Base-by-base conservation (phyloP, 1,140 invertebrate genomes). In the Notospermus geniculatus region DNA sequence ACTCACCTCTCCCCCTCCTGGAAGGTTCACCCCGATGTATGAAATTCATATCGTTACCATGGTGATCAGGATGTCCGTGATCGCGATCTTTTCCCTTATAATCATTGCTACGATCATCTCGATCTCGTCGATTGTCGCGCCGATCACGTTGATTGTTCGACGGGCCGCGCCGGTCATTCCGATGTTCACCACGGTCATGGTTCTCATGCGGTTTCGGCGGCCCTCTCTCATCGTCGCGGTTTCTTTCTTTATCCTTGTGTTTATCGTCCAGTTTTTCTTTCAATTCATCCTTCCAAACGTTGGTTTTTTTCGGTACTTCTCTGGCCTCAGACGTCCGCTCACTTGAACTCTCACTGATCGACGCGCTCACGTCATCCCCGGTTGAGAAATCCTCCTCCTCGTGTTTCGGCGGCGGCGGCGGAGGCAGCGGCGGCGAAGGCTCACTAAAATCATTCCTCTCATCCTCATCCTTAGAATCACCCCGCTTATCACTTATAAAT, bases 21-120 rank as follows among this genome's bases (percentile, higher is more conserved):
- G 90, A 92, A 0, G 90, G 91, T 75, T 92, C 90, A 2, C 91
- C 91, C 17, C 90, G 85, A 0, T 90, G 91, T 13, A 89, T 87
- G 80, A 91, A 75, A n/a, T n/a, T 36, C 32, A 36, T 36, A 36
- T 36, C 32, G 32, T 36, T 36, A 36, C 15, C 15, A 36, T 15
- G 32, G 32, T 36, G 32, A 36, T 36, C 32, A 4, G 5, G 15
- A 15, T 15, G 5, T 7, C 54, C 54, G n/a, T 29, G 54, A 29
- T 36, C 72, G 56, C 71, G 61, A 27, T 29, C 28, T 19, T 36
- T 19, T 27, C 22, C 5, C 36, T 27, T 17, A 22, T 19, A 17
- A 17, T 4, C 54, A 27, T 7, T 28, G 54, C 19, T 25, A 57
- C 56, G 32, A 9, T 36, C 32, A 30, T 57, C 28, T 52, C 57